Evolutionary conservation across 2,888 invertebrate genomes (phyloP), one percentile per base, ranked within the genome.

Genomic region (Scelioninae gen. 2): DNA sequence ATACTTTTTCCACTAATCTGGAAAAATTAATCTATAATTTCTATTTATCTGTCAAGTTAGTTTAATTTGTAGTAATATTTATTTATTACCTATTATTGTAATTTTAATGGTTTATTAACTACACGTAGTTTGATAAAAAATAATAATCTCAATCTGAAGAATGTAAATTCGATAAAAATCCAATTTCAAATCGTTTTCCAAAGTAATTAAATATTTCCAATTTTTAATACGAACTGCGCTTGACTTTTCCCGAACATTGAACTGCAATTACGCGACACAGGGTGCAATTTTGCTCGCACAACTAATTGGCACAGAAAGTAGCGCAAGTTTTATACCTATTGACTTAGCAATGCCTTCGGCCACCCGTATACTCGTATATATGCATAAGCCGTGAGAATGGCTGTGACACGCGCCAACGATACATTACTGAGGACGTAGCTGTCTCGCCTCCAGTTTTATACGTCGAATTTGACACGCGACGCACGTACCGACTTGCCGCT

Each of bases 401-500:
- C 78, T 77, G 74, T 79, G 81, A 84, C 86, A 86, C 85, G 86
- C 84, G 81, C 84, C 76, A 78, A 78, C 81, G 84, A 86, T 86
- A 85, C 83, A 83, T 86, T 85, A 84, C 79, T 80, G 78, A 77
- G 77, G 76, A 80, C 77, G 80, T 78, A 81, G 82, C 83, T 81
- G 84, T 84, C 84, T 84, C 80, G 74, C 77, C 75, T 77, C 78
- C 80, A 85, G 83, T 86, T 86, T 85, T 86, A 85, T 85, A 81
- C 81, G 82, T 82, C 84, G 83, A 84, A 83, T 83, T 85, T 86
- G 85, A 85, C 82, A 85, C 80, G 82, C 86, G 74, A 52, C 76
- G 81, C 86, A 86, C 86, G 86, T 86, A 86, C 81, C 52, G 76
- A 83, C 83, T 85, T 84, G 82, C 84, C 82, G 81, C 84, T 83